Evolutionary conservation across 2,113 vertebrate genomes (phyloP), one percentile per base, ranked within the genome.

Genomic region (Pampusana beccarii): DNA sequence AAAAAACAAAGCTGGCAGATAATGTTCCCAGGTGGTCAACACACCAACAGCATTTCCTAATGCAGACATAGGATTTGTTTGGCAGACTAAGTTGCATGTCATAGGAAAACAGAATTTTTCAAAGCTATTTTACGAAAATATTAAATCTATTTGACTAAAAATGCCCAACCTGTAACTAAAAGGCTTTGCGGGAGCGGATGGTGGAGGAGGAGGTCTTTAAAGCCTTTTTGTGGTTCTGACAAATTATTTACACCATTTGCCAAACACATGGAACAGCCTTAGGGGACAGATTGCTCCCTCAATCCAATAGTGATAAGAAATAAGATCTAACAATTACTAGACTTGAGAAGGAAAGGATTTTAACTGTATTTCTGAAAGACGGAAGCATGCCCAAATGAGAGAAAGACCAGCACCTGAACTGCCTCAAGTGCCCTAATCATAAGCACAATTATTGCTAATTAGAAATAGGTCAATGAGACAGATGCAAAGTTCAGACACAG

Each of bases 211-310:
- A 74, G 74, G 21, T 64, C 71, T 92, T 94, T 88, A 88, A 65
- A 92, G 64, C 20, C 57, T 88, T 90, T 66, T 33, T 92, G 78
- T 93, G 80, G 81, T 89, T 94, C 84, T 95, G 88, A 75, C 67
- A 92, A 87, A 82, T 1, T 3, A 82, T 72, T 82, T 88, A 72
- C 71, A 95, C 40, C 40, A 53, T 58, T 90, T 86, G 92, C 94
- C 94, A 93, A 95, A 83, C 80, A 80, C 64, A 78, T 74, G 86
- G n/a, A 92, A 33, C 31, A 58, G 72, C 70, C 91, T n/a, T 51
- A 48, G 86, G 86, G 86, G 88, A 92, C 72, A 94, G 51, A 88
- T 38, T 80, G 80, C 77, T 94, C 69, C 91, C 86, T 78, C 80
- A 33, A 11, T 80, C 80, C 89, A 83, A 74, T 36, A 80, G 60